These are phyloP conservation scores for Echinarachnius parma DNA, from an alignment of 53 echinoderm and acorn worm species.

Conservation along the genomic window DNA sequence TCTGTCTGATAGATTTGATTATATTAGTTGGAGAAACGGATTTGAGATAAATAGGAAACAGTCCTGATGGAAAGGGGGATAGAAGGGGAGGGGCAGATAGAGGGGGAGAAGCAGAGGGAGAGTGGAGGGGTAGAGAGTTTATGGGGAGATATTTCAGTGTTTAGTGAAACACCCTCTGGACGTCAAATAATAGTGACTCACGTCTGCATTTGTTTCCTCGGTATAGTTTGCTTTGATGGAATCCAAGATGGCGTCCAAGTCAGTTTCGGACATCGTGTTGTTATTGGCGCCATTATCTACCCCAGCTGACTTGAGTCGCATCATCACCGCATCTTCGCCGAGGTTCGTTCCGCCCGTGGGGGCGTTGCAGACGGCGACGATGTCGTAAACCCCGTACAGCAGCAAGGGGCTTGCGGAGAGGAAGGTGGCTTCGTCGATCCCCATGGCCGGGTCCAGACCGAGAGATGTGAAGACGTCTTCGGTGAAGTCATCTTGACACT, in stretches of 20 bases:
- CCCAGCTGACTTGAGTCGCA: neutral
- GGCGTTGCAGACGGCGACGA: conserved; percentile 39
- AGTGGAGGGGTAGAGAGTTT: no score
- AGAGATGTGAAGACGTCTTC: conserved; percentile 45
- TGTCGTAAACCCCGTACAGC: conserved; percentile 46
- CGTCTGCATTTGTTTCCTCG: conserved; percentile 52
- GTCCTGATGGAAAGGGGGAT: no score
- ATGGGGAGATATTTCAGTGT: no score
- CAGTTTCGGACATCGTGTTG: conserved; percentile 50
- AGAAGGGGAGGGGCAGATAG: no score
- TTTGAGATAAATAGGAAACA: no score
- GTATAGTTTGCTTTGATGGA: conserved; percentile 36
- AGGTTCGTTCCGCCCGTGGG: neutral
- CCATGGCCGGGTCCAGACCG: conserved; percentile 25
- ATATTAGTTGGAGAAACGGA: no score
- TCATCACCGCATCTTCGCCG: neutral
- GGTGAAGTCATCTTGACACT: conserved; percentile 36
- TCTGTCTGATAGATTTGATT: no score
- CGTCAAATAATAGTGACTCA: no score
- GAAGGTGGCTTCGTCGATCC: conserved; percentile 57
- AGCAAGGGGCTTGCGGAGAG: conserved; percentile 51
- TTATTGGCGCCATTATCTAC: neutral
- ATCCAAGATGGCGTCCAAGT: conserved; percentile 58
- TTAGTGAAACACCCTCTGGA: no score
- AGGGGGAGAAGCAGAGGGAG: no score